Conservation (phyloP, 2,797 vertebrate species). For the Alectoris magna region DNA sequence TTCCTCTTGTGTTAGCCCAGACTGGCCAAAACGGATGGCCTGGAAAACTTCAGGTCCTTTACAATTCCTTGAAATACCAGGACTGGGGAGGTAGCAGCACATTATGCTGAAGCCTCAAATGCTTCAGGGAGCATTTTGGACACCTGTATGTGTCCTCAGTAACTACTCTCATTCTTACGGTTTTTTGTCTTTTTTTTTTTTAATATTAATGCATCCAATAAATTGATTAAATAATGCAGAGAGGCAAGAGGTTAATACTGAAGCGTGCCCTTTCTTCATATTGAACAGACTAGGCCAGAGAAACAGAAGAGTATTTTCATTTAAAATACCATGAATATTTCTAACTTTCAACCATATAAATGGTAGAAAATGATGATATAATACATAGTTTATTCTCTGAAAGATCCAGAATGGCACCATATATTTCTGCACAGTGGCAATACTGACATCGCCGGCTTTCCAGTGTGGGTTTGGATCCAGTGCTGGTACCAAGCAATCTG, state of each 20-base stretch:
- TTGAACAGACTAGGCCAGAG: background rate
- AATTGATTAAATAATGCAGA: background rate
- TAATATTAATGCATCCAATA: background rate
- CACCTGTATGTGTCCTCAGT: background rate
- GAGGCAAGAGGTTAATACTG: background rate
- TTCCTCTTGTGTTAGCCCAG: background rate
- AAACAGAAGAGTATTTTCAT: background rate
- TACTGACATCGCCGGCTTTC: background rate
- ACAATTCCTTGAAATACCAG: background rate
- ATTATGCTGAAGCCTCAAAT: background rate
- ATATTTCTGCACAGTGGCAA: background rate
- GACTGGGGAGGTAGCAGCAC: background rate
- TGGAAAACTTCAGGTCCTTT: background rate
- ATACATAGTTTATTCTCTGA: background rate
- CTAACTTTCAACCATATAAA: background rate
- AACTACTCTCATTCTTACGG: background rate
- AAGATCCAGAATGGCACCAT: background rate
- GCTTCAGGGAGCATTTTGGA: background rate
- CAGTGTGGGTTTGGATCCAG: background rate
- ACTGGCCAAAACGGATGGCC: fast-evolving
- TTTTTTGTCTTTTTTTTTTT: background rate
- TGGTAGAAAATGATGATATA: background rate
- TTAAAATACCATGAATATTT: background rate
- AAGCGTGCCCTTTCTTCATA: background rate
- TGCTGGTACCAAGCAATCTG: background rate